Percentiles rank a stretch among this genome's conserved stretches.
Conservation (phyloP, 2,888 invertebrate genomes). For the Sesia apiformis region DNA sequence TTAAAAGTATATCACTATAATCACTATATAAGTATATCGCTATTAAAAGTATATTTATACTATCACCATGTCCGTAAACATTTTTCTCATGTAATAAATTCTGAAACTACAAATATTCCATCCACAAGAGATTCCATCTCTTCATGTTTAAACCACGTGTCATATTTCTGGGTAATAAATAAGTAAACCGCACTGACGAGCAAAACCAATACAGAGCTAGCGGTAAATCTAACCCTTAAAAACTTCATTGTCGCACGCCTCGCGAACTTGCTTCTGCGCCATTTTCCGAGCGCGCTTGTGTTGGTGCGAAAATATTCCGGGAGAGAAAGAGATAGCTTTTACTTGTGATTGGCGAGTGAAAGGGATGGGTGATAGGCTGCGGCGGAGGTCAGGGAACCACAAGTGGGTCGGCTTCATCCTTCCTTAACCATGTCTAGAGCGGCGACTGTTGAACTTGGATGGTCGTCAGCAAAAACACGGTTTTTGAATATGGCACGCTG, state of each 20-base stretch:
- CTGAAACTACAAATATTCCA: too few species aligned
- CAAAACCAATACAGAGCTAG: constrained; percentile 4
- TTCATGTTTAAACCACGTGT: too few species aligned
- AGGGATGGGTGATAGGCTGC: constrained; percentile 55
- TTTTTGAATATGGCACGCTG: constrained; percentile 50
- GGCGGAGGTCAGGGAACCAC: constrained; percentile 70
- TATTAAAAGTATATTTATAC: too few species aligned
- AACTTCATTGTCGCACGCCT: constrained; percentile 43
- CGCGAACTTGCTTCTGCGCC: constrained; percentile 43
- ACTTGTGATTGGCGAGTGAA: constrained; percentile 19
- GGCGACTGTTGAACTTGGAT: constrained; percentile 62
- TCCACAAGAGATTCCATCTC: too few species aligned
- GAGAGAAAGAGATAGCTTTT: constrained; percentile 43
- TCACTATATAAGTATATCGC: too few species aligned
- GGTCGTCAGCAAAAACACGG: constrained; percentile 54
- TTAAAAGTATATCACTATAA: too few species aligned
- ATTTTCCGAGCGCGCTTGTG: constrained; percentile 57
- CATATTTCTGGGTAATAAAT: too few species aligned
- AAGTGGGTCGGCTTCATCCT: constrained; percentile 72
- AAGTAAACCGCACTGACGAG: not conserved
- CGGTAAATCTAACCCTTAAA: constrained; percentile 26
- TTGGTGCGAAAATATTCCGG: constrained; percentile 65
- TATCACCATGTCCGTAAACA: too few species aligned
- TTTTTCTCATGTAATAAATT: too few species aligned
- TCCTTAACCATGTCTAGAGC: constrained; percentile 53